Evolutionary conservation across 64 coral and sea anemone species (phyloP), one percentile per base, ranked within the genome.

Genomic region (Actinia equina): DNA sequence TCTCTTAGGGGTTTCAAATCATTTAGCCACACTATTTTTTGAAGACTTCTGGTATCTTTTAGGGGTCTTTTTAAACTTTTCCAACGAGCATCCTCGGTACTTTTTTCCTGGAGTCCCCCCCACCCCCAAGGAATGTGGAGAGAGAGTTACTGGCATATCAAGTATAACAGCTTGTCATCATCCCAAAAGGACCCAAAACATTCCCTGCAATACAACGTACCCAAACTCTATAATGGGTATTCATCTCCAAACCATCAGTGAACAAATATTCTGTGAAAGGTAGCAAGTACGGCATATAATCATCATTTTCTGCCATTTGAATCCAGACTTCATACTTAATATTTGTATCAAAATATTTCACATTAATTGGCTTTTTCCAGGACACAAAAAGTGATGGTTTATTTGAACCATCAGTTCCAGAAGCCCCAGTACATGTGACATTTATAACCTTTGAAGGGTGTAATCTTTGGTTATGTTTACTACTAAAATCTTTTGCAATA

Each of bases 291-390:
- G 93, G 93, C 27, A 90, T 87, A 82, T 98, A 98, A 52, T 88
- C 76, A 57, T 92, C 65, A 10, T 82, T 17, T 27, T 80, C 88
- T 44, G 74, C 80, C 44, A 82, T 83, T 26, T 98, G 95, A 71
- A 98, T 98, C 95, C 95, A 98, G 22, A 98, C 90, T 86, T 98
- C 95, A 92, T 98, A 98, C 26, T 65, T 84, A 6, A n/a, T 26
- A 56, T 88, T 60, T 23, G 23, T 18, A 64, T 37, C 44, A 42
- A 92, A 67, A 87, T 82, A 90, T 7, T 87, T 27, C 6, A 89
- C 20, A 92, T 98, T 98, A 82, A 82, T 86, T 25, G 95, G 93
- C 44, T 85, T 71, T 74, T 74, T 79, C 95, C 95, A 98, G 7
- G 93, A 98, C n/a, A 98, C 59, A 74, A 61, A 94, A 13, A 98